Conservation (phyloP, 2,113 vertebrate genomes). For the Chamaetylas fuelleborni region DNA sequence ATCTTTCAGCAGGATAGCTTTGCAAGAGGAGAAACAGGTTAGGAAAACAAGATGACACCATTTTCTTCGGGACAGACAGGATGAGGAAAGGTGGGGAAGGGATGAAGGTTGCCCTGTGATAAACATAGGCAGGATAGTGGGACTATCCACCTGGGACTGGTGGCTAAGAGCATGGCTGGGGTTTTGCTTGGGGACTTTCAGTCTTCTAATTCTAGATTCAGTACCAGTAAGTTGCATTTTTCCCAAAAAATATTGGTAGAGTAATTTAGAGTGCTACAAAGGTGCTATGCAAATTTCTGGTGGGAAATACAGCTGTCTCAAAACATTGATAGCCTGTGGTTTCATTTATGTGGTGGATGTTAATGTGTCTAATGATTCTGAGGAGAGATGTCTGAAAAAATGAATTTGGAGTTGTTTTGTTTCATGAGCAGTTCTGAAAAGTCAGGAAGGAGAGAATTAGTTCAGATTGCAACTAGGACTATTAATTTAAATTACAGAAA, state of each 20-base stretch:
- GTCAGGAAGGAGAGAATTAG: constrained; percentile 56
- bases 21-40: not conserved
- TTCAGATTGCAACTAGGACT: constrained; percentile 33
- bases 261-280: constrained; percentile 35
- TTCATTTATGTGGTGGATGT: constrained; percentile 66
- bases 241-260: not conserved
- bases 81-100: not conserved
- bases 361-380: constrained; percentile 63
- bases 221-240: not conserved
- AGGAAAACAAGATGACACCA: not conserved
- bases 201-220: not conserved
- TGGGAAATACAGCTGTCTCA: constrained; percentile 60
- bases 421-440: constrained; percentile 50
- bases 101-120: not conserved
- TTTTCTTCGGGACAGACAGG: not conserved
- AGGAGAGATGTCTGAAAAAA: constrained; percentile 49
- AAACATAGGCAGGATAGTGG: not conserved
- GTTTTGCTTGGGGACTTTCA: not conserved
- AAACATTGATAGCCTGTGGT: constrained; percentile 67
- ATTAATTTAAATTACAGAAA: constrained; percentile 62
- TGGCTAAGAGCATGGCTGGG: not conserved
- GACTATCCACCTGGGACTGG: not conserved
- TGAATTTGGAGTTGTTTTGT: constrained; percentile 43
- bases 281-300: constrained; percentile 62
- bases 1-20: not conserved